Evolutionary conservation across 2,797 vertebrate species (phyloP), one percentile per base, ranked within the genome.

Genomic region (Podarcis siculus): DNA sequence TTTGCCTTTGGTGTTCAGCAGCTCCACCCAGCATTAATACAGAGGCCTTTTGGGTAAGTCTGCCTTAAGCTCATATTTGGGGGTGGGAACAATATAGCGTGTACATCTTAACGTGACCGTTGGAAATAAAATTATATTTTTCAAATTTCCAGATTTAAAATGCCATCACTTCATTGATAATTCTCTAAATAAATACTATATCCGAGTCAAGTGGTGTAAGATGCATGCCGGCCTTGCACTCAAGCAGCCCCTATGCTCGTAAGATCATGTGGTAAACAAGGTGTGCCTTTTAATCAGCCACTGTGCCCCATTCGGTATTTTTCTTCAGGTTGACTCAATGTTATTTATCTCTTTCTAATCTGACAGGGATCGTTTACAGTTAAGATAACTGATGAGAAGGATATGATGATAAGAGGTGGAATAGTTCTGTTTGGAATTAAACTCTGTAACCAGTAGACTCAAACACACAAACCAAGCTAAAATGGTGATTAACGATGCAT

Each of bases 401-500:
- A 98, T 98, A 98, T 98, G 97, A 97, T 98, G 98, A 97, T 98
- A 98, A 98, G 98, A 98, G 98, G 97, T 98, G 97, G 98, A 98
- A 98, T 99, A 99, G 98, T 98, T 98, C 98, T 98, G 97, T 97
- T 97, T 97, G 98, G 98, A 98, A 94, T 98, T 98, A 98, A 98
- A 97, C 98, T 98, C 97, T 98, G 98, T 98, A 98, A 98, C 98
- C 98, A 97, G 98, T 99, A 99, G 98, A 98, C 97, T 99, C 98
- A 99, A 97, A 98, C 98, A 97, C 97, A 98, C 98, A 98, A 98
- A 98, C 49, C 98, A 97, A 98, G 98, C 98, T 98, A 97, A 96
- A 98, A 98, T 98, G 99, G 99, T 99, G 99, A 99, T 99, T 99
- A 99, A 98, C 98, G 98, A 98, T 98, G 98, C 98, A 99, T 99